A percentile compares a stretch with the other conserved stretches of the same genome.
Conservation (phyloP, 2,113 vertebrate species). For the Emydocephalus ijimae region DNA sequence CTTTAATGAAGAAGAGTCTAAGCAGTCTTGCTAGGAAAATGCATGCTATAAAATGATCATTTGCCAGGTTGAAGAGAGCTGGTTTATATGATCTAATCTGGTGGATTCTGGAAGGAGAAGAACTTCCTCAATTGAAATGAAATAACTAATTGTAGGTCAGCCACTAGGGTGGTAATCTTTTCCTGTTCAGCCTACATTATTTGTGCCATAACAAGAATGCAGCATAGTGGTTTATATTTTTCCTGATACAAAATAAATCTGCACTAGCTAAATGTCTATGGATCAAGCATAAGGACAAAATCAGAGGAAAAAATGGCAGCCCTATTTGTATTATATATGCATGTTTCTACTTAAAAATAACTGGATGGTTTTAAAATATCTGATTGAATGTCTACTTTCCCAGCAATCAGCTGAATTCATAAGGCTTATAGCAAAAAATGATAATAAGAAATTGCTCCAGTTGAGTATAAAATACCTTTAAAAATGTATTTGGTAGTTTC, state of each 20-base stretch:
- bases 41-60: background rate
- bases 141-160: background rate
- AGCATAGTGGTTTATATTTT: background rate
- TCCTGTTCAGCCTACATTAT: background rate
- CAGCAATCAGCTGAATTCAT: background rate
- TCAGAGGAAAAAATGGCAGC: background rate
- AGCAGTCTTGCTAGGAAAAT: background rate
- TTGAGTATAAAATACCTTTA: slow-evolving; percentile 3
- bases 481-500: slow-evolving; percentile 15
- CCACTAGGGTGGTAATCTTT: background rate
- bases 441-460: slow-evolving; percentile 3
- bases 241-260: background rate
- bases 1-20: background rate
- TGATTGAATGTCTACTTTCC: background rate
- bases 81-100: background rate
- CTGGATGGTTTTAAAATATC: slow-evolving; percentile 3
- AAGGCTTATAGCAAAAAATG: background rate
- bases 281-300: background rate
- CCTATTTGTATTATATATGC: background rate
- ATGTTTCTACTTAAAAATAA: background rate
- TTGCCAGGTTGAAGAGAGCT: background rate
- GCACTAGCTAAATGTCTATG: background rate
- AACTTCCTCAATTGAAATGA: background rate
- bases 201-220: background rate
- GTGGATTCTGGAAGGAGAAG: background rate